Evolutionary conservation across 2,797 vertebrate genomes (phyloP).

Genomic region (Muscicapa comitata): DNA sequence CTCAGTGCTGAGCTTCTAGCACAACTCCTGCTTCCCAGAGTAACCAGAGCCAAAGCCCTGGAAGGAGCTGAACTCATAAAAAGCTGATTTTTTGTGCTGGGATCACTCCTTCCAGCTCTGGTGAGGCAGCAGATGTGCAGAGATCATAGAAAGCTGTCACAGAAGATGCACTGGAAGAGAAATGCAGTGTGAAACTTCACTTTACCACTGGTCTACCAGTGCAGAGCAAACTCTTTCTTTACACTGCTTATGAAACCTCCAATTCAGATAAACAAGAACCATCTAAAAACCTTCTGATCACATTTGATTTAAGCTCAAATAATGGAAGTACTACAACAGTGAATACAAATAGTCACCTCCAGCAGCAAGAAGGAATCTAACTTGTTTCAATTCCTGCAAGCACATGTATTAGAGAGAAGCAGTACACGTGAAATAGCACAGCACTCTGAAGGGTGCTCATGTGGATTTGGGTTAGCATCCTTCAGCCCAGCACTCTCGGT

Average conservation of each 20-base stretch:
- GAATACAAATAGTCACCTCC: neutral
- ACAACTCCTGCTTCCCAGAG: neutral
- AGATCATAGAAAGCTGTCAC: neutral
- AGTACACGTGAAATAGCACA: neutral
- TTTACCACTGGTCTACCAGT: neutral
- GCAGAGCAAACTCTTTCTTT: neutral
- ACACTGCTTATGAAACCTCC: neutral
- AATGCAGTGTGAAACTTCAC: neutral
- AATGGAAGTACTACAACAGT: neutral
- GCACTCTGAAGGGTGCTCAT: neutral
- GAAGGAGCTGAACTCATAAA: neutral
- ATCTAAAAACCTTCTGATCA: neutral
- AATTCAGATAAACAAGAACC: neutral
- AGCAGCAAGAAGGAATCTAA: neutral
- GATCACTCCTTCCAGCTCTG: neutral
- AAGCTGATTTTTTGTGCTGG: neutral
- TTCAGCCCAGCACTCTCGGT: neutral
- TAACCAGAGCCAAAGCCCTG: neutral
- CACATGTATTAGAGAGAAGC: neutral
- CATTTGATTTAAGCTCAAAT: neutral
- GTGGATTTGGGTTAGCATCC: neutral
- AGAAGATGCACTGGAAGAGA: neutral
- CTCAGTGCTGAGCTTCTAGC: neutral
- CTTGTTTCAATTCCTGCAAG: neutral
- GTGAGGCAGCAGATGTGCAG: neutral